Conservation (phyloP, 2,888 invertebrate genomes). For the Halictus ligatus region DNA sequence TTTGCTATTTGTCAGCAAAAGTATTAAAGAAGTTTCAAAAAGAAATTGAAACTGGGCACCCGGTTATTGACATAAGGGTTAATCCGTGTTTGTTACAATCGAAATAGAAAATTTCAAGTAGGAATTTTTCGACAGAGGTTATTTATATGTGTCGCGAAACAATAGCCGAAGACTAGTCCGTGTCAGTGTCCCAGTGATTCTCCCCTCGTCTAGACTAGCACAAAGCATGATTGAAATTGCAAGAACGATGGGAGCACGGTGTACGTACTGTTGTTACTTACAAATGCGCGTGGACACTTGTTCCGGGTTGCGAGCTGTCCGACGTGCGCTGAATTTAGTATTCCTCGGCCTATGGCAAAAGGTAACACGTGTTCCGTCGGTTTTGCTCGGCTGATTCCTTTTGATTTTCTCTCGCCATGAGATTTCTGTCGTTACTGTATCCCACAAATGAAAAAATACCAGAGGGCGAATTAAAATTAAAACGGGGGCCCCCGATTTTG, state of each 20-base stretch:
- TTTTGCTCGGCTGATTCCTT: slow-evolving; percentile 29
- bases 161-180: not conserved
- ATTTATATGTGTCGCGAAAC: not conserved
- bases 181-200: slow-evolving; percentile 4
- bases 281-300: slow-evolving; percentile 58
- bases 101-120: too few species aligned
- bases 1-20: too few species aligned
- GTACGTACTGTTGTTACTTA: slow-evolving; percentile 36
- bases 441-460: not conserved
- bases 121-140: too few species aligned
- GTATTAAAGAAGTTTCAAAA: too few species aligned
- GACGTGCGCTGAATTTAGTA: slow-evolving; percentile 55
- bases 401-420: not conserved
- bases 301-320: slow-evolving; percentile 55
- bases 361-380: slow-evolving; percentile 55
- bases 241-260: not conserved
- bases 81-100: too few species aligned
- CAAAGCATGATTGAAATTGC: not conserved
- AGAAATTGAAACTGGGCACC: too few species aligned
- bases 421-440: not conserved
- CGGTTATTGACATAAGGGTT: too few species aligned
- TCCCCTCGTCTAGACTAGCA: not conserved
- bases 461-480: too few species aligned
- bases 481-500: too few species aligned
- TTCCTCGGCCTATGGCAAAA: slow-evolving; percentile 42